These are phyloP conservation scores for Hermodice carunculata DNA, from an alignment of 2,888 invertebrate species.

Conservation along the genomic window DNA sequence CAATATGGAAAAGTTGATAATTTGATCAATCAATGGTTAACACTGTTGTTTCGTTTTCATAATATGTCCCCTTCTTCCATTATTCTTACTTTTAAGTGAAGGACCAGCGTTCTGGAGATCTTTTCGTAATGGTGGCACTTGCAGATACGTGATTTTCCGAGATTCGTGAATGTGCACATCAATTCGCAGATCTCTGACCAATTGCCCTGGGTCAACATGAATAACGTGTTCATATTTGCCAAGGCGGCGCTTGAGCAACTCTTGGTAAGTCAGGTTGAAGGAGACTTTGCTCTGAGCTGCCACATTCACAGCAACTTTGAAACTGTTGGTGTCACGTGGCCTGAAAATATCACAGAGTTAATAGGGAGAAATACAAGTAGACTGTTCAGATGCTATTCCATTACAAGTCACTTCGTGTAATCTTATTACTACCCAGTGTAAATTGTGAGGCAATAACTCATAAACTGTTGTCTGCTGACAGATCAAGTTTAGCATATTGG, in stretches of 20 bases:
- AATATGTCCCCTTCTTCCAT: too few relatives aligned
- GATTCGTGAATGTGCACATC: conserved; percentile 78
- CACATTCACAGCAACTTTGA: conserved; percentile 75
- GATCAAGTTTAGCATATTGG: too few relatives aligned
- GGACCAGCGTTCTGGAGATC: conserved; percentile 13
- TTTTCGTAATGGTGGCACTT: neutral
- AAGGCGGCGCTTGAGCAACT: conserved; percentile 76
- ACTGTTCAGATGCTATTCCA: too few relatives aligned
- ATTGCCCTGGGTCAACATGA: conserved; percentile 78
- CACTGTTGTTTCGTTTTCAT: too few relatives aligned
- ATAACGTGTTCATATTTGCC: conserved; percentile 79
- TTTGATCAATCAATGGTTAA: too few relatives aligned
- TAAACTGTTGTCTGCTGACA: too few relatives aligned
- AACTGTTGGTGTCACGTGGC: conserved; percentile 55
- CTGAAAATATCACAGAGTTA: conserved; percentile 36
- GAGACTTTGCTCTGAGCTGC: conserved; percentile 76
- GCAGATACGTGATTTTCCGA: conserved; percentile 68
- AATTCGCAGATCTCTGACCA: conserved; percentile 77
- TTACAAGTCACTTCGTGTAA: too few relatives aligned
- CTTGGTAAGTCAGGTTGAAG: conserved; percentile 82
- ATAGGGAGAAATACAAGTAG: too few relatives aligned
- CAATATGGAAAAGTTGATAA: too few relatives aligned
- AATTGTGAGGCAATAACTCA: too few relatives aligned
- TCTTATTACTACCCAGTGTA: too few relatives aligned
- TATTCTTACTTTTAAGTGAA: too few relatives aligned